Evolutionary conservation across 2,797 vertebrate genomes (phyloP).

Genomic region (Catamblyrhynchus diadema): DNA sequence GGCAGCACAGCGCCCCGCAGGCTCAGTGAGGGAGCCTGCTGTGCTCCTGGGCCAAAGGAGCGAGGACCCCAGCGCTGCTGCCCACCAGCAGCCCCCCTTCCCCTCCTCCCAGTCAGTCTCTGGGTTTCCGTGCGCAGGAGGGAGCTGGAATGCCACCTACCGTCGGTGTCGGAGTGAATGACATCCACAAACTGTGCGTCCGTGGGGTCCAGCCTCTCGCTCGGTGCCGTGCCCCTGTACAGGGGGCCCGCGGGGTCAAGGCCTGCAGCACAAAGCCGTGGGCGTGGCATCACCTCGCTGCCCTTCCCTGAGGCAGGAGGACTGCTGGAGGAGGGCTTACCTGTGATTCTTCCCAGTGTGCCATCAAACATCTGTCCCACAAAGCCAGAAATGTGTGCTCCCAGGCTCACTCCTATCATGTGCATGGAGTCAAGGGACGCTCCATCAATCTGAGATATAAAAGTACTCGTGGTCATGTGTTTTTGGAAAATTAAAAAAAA

Average conservation of each 20-base stretch:
- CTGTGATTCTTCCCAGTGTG: conserved; percentile 89
- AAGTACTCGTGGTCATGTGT: neutral
- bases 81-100: neutral
- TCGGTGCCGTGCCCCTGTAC: conserved; percentile 78
- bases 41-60: neutral
- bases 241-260: conserved; percentile 93
- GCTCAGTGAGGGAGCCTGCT: neutral
- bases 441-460: conserved; percentile 78
- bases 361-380: conserved; percentile 89
- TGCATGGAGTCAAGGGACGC: conserved; percentile 84
- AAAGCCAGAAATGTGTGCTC: conserved; percentile 90
- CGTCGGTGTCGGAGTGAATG: conserved; percentile 89
- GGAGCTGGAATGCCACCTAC: conserved; percentile 66
- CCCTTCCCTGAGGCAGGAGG: fast-evolving
- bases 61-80: neutral
- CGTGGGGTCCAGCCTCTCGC: conserved; percentile 84
- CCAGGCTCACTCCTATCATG: conserved; percentile 92
- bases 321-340: conserved; percentile 63
- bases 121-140: neutral
- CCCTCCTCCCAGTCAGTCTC: neutral
- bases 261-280: conserved; percentile 71
- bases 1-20: neutral
- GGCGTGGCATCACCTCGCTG: fast-evolving
- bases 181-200: conserved; percentile 96
- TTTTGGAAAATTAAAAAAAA: neutral